Percentiles rank a stretch among this genome's conserved stretches.
These are phyloP conservation scores for Halocaridina rubra DNA, from an alignment of 2,888 invertebrate genomes.

Conservation along the genomic window DNA sequence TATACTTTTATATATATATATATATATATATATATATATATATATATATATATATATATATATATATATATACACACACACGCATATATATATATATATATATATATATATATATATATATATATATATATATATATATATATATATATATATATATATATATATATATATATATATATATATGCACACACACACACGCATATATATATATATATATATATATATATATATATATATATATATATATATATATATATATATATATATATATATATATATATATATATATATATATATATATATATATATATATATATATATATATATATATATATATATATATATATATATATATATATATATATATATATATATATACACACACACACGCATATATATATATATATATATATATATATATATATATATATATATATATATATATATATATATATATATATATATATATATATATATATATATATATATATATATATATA, in stretches of 20 bases:
- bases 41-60: not conserved
- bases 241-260: not conserved
- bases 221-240: not conserved
- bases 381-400: not conserved
- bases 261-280: not conserved
- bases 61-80: not conserved
- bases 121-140: not conserved
- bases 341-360: not conserved
- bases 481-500: conserved; percentile 20
- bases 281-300: not conserved
- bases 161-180: not conserved
- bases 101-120: not conserved
- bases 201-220: not conserved
- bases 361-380: not conserved
- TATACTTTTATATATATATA: not conserved
- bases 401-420: conserved; percentile 5
- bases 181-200: not conserved
- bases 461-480: not conserved
- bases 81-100: not conserved
- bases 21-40: not conserved
- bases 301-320: not conserved
- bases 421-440: conserved; percentile 2
- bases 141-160: not conserved
- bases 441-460: conserved; percentile 12
- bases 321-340: not conserved